Conservation (phyloP, 2,888 invertebrate species). For the Chymomyza fuscimana region DNA sequence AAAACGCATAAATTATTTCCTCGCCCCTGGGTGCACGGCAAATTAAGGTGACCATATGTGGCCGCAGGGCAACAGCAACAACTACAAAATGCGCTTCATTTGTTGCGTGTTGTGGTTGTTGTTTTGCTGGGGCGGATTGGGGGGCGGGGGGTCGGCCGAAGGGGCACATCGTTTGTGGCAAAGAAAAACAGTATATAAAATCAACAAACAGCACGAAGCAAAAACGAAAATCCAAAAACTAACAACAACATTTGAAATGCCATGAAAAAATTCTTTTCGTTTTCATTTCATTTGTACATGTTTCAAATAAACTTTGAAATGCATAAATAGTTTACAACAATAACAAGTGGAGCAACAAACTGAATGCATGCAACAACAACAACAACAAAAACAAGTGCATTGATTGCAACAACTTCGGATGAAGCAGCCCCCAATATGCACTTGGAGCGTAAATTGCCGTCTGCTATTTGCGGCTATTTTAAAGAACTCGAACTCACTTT, state of each 20-base stretch:
- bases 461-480: slow-evolving; percentile 44
- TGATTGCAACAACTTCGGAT: slow-evolving; percentile 60
- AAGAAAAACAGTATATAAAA: slow-evolving; percentile 69
- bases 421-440: slow-evolving; percentile 5
- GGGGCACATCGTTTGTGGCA: background rate
- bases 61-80: slow-evolving; percentile 56
- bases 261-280: slow-evolving; percentile 42
- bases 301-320: slow-evolving; percentile 71
- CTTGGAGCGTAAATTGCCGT: slow-evolving; percentile 48
- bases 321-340: slow-evolving; percentile 73
- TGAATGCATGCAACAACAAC: slow-evolving; percentile 6
- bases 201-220: slow-evolving; percentile 62
- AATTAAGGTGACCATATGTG: slow-evolving; percentile 73
- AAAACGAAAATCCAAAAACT: slow-evolving; percentile 12
- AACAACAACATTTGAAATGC: slow-evolving; percentile 43
- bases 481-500: slow-evolving; percentile 43
- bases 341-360: slow-evolving; percentile 50
- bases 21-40: slow-evolving; percentile 20
- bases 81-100: background rate
- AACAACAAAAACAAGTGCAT: slow-evolving; percentile 60
- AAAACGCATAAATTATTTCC: slow-evolving; percentile 69
- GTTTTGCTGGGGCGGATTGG: no score
- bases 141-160: no score
- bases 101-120: background rate
- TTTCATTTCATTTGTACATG: slow-evolving; percentile 39